Conservation (phyloP, 2,888 invertebrate species). For the Anoncus sp. region DNA sequence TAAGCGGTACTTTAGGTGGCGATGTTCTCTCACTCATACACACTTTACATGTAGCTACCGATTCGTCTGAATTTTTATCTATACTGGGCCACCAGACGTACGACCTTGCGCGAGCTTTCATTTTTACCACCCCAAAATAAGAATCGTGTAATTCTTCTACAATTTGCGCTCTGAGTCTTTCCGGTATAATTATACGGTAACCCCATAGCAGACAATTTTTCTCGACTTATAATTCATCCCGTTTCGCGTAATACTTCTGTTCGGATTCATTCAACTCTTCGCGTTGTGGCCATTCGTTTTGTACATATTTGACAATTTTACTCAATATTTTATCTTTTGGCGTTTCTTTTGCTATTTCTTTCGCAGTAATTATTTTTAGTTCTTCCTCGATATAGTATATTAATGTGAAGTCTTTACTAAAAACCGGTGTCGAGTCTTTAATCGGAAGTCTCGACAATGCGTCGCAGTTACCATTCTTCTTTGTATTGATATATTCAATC, state of each 20-base stretch:
- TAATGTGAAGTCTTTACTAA: not conserved
- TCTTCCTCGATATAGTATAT: not conserved
- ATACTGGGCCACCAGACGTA: constrained; percentile 71
- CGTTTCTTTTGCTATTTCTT: not conserved
- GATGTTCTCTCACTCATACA: constrained; percentile 56
- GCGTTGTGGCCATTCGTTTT: not conserved
- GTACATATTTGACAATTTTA: not conserved
- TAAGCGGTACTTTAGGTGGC: constrained; percentile 54
- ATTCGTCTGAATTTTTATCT: constrained; percentile 54
- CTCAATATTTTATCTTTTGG: not conserved
- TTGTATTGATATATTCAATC: constrained; percentile 38
- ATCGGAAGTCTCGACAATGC: constrained; percentile 49
- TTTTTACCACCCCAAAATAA: constrained; percentile 69
- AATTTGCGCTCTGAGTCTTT: constrained; percentile 45
- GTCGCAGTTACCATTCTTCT: constrained; percentile 46
- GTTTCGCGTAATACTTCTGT: not conserved
- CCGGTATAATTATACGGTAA: constrained; percentile 21
- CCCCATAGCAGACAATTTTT: constrained; percentile 19
- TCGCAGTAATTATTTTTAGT: not conserved
- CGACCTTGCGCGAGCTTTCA: constrained; percentile 69
- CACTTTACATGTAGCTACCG: constrained; percentile 48
- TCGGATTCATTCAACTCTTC: not conserved
- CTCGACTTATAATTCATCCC: not conserved
- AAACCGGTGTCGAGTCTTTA: constrained; percentile 21
- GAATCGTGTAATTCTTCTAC: constrained; percentile 68